Evolutionary conservation across 2,888 invertebrate genomes (phyloP), one percentile per base, ranked within the genome.

Genomic region (Stegana nigrithorax): DNA sequence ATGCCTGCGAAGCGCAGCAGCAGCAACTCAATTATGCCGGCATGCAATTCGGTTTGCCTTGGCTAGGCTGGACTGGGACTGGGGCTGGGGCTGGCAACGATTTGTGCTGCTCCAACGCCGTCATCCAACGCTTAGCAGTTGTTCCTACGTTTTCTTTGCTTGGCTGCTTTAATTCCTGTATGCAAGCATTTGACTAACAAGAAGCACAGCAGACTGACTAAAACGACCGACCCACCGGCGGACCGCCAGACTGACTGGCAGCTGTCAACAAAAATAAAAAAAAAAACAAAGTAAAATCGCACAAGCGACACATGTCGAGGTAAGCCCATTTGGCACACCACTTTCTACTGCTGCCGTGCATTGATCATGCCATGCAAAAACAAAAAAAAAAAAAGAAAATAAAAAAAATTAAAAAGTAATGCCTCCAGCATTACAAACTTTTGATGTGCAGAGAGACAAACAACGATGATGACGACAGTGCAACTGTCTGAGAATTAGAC

Each of bases 11-110:
- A 36, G n/a, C 25, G 23, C 12, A 47, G 12, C 47, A 23, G 19
- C n/a, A n/a, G 14, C 19, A 55, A 21, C 53, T 51, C 36, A 55
- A 55, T 55, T 55, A 55, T 27, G 36, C 17, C 19, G 53, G 53
- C 53, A 55, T 55, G 53, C 53, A 36, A 55, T 55, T 55, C 36
- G 17, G n/a, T n/a, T n/a, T n/a, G n/a, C n/a, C n/a, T n/a, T n/a
- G n/a, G n/a, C n/a, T n/a, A n/a, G n/a, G n/a, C n/a, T n/a, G n/a
- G n/a, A n/a, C 36, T 36, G n/a, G 12, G 10, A 36, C n/a, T 36
- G 36, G n/a, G 5, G 5, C 36, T n/a, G 10, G 36, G 36, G 36
- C n/a, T n/a, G n/a, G n/a, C n/a, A 39, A 39, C 39, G 36, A 21
- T 36, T 55, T 19, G 23, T 45, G 19, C 23, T 23, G 21, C 45